Base-by-base conservation (phyloP, 2,888 invertebrate genomes). In the Eristalinus aeneus region DNA sequence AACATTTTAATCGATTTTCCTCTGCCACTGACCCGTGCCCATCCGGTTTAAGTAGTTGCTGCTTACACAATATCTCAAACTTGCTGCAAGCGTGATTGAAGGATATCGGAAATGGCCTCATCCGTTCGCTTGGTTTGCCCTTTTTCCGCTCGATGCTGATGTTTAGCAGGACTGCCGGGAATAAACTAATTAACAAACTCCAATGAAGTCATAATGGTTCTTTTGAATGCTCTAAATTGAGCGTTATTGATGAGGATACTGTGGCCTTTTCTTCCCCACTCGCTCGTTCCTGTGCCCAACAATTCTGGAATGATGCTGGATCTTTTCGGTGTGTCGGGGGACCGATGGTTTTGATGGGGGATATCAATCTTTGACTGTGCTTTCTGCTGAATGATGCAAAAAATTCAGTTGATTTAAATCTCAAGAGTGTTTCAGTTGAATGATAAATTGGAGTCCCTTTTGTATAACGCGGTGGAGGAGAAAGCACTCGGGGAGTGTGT, bases 161-260 rank as follows among this genome's bases (percentile, higher is more conserved):
- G 75, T 23, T 31, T 32, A 56, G 39, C 64, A 56, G 22, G 10
- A 39, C 64, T 71, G 54, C 56, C 71, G 77, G 77, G 64, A 56
- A 77, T 69, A 77, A 77, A 71, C 69, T 77, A 77, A 77, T 77
- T 77, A 77, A 69, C 54, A 31, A 69, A 69, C 69, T 64, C 31
- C 64, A 77, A 58, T 71, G 63, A 39, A 71, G 69, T 32, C 36
- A 58, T 69, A 64, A 64, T 39, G 77, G 63, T 58, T 53, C 69
- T 39, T 71, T 77, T 58, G 77, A 64, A 68, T 56, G 69, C 56
- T 63, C 61, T 69, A 63, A 63, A 63, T 69, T 69, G 71, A 64
- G 63, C 71, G 69, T 77, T 71, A 56, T 77, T 77, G 68, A 77
- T 77, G 71, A 39, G 54, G 39, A 71, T 69, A 34, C 60, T 34